Evolutionary conservation across 2,113 vertebrate genomes (phyloP).

Genomic region (Catharus minimus): DNA sequence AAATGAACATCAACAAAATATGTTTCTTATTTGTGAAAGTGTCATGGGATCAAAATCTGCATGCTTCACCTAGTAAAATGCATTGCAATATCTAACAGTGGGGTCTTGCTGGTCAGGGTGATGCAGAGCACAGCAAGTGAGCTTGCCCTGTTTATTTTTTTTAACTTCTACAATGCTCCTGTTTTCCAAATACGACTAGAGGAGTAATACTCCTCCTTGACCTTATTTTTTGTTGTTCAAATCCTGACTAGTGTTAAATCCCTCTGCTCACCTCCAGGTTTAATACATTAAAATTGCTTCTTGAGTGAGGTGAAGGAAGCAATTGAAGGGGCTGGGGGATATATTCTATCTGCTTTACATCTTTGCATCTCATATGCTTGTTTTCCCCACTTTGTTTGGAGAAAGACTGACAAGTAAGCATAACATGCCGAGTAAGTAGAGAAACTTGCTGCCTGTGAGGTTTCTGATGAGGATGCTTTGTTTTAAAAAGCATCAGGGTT

Average conservation of each 20-base stretch:
- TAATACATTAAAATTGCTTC: conserved; percentile 38
- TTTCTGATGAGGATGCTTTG: not conserved
- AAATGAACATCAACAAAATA: not conserved
- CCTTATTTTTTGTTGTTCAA: conserved; percentile 27
- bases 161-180: not conserved
- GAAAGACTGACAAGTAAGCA: conserved; percentile 30
- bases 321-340: not conserved
- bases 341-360: conserved; percentile 8
- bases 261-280: conserved; percentile 5
- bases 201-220: conserved; percentile 1
- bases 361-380: not conserved
- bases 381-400: conserved; percentile 14
- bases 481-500: not conserved
- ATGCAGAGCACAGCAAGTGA: not conserved
- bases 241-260: not conserved
- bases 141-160: not conserved
- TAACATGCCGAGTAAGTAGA: not conserved
- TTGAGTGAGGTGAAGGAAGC: conserved; percentile 18
- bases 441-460: conserved; percentile 18
- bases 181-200: not conserved
- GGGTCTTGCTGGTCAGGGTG: not conserved
- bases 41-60: not conserved
- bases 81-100: not conserved
- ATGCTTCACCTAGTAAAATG: not conserved
- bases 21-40: not conserved